Conservation (phyloP, 2,797 vertebrate species). For the Myotis myotis region DNA sequence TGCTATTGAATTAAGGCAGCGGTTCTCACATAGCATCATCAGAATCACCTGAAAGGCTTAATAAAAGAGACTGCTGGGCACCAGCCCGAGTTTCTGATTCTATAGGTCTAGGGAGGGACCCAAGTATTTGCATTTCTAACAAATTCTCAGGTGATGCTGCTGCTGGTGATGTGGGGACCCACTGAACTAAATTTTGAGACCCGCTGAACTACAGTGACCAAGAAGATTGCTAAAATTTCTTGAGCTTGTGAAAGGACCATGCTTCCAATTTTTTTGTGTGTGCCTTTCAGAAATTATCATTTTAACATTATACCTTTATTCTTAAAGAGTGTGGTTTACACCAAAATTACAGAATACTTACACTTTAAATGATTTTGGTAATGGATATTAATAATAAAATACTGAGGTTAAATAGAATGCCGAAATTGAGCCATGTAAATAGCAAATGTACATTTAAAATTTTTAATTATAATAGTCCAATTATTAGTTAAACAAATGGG, state of each 20-base stretch:
- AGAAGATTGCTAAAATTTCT: background rate
- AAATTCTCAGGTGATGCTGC: background rate
- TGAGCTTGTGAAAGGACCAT: background rate
- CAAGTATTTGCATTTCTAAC: background rate
- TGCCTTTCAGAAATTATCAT: background rate
- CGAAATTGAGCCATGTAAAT: conserved; percentile 39
- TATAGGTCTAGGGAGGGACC: background rate
- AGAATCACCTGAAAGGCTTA: background rate
- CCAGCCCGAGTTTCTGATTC: background rate
- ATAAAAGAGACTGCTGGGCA: background rate
- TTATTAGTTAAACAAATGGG: conserved; percentile 1
- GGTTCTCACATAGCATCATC: background rate
- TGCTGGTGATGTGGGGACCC: background rate
- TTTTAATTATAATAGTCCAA: background rate
- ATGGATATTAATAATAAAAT: conserved; percentile 41
- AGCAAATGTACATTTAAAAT: background rate
- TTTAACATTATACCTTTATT: background rate
- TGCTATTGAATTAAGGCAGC: background rate
- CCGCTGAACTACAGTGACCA: background rate
- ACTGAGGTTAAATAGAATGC: conserved; percentile 25
- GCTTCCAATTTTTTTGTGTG: background rate
- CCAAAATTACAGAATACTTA: conserved; percentile 17
- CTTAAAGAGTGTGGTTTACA: background rate
- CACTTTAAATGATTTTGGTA: conserved; percentile 31
- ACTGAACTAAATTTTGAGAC: background rate